Conservation (phyloP, 2,113 vertebrate species). For the Caranx melampygus region DNA sequence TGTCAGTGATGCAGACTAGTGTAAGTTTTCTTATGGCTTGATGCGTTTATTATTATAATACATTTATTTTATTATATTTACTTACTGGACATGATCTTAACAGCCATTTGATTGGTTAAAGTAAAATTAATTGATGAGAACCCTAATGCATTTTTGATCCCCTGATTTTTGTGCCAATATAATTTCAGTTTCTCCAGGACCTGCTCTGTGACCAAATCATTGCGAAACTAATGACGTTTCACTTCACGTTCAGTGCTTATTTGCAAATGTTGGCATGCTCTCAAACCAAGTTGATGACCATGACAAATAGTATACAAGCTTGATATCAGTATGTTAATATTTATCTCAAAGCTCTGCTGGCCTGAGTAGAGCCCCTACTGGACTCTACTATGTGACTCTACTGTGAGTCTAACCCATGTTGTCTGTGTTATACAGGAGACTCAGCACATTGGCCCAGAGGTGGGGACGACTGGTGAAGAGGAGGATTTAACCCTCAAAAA, state of each 20-base stretch:
- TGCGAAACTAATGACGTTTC: not conserved
- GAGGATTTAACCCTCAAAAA: slow-evolving; percentile 59
- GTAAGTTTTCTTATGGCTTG: not conserved
- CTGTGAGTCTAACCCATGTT: slow-evolving; percentile 40
- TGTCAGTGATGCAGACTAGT: not conserved
- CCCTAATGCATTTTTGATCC: not conserved
- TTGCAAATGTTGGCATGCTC: not conserved
- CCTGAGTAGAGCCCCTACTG: not conserved
- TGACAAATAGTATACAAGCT: not conserved
- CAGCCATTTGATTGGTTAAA: not conserved
- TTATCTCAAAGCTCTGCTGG: not conserved
- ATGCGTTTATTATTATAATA: not conserved
- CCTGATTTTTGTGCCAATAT: not conserved
- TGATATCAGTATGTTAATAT: not conserved
- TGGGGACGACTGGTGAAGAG: slow-evolving; percentile 59
- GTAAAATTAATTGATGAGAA: not conserved
- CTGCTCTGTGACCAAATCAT: not conserved
- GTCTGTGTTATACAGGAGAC: slow-evolving; percentile 66
- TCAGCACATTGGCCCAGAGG: slow-evolving; percentile 63
- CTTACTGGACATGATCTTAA: not conserved
- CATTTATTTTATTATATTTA: not conserved
- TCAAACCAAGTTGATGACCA: not conserved
- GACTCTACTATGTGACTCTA: too few relatives aligned
- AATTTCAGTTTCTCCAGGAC: too few relatives aligned
- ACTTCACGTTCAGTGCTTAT: not conserved